Evolutionary conservation across 2,113 vertebrate species (phyloP).

Genomic region (Alces alces): DNA sequence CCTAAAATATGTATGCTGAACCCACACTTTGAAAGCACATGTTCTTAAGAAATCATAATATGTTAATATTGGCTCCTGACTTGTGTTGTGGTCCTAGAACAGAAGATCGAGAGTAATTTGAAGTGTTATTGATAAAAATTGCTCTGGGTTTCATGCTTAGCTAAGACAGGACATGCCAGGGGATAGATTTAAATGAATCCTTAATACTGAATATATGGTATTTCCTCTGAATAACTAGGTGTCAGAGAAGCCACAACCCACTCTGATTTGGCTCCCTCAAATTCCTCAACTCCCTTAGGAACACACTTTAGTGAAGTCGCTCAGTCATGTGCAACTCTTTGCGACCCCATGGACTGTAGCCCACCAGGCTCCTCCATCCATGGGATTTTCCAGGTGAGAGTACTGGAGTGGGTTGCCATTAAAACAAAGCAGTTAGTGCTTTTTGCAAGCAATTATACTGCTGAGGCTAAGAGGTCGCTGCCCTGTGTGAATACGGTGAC

Average conservation of each 20-base stretch:
- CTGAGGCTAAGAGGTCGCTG: not conserved
- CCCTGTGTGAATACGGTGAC: accelerated
- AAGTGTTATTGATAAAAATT: not conserved
- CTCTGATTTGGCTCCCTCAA: not conserved
- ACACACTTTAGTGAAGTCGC: not conserved
- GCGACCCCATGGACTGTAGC: not conserved
- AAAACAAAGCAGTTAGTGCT: too few species aligned
- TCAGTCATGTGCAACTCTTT: not conserved
- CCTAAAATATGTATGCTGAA: not conserved
- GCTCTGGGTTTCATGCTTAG: not conserved
- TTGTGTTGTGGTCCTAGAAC: not conserved
- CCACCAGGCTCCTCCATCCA: not conserved
- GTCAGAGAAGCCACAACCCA: not conserved
- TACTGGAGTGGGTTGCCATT: not conserved
- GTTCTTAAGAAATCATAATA: not conserved
- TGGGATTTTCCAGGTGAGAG: not conserved
- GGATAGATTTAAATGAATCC: not conserved
- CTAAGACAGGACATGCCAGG: not conserved
- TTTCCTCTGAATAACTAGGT: not conserved
- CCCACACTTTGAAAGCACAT: not conserved
- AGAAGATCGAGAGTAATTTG: not conserved
- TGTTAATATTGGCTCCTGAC: not conserved
- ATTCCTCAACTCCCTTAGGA: not conserved
- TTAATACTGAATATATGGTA: not conserved
- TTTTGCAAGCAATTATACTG: not conserved